Evolutionary conservation across 2,113 vertebrate genomes (phyloP), one percentile per base, ranked within the genome.

Genomic region (Anseranas semipalmata): DNA sequence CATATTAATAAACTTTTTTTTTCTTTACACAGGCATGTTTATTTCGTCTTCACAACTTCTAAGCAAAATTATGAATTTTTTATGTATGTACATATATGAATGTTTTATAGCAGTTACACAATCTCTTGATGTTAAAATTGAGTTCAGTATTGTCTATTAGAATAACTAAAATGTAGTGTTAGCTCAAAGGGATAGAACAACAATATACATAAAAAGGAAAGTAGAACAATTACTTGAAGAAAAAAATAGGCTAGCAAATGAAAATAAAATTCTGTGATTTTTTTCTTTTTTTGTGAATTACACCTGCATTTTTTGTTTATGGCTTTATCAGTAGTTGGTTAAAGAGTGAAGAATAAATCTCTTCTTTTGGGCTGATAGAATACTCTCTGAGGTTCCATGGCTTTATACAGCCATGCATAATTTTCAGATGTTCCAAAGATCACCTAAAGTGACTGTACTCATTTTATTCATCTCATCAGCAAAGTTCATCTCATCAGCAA

Each of bases 391-490:
- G 28, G 28, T 39, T 89, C 10, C 35, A 20, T 63, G 71, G 19
- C 52, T 91, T 74, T 90, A 22, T 76, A 60, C 39, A 92, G 33
- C 76, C 53, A 27, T 27, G 60, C 32, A 48, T 33, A 75, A 35
- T 52, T 74, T 90, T 82, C 22, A 77, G 67, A 62, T 68, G 73
- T 85, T 84, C 30, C 35, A 48, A 10, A 95, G 76, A 82, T 81
- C 14, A 1, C 45, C 84, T 77, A 19, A 91, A 90, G 85, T 90
- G 52, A 63, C 78, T 81, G 41, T 66, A 48, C 41, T 82, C 18
- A 1, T 89, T 95, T 97, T 96, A 41, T 94, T 94, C 80, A 76
- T 96, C 45, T 93, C 91, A 95, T 93, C 87, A 96, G 91, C 62
- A 93, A 96, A 95, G 94, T 96, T 91, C 70, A 96, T 85, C 87